Evolutionary conservation across 2,797 vertebrate species (phyloP), one percentile per base, ranked within the genome.

Genomic region (Babyrousa celebensis): DNA sequence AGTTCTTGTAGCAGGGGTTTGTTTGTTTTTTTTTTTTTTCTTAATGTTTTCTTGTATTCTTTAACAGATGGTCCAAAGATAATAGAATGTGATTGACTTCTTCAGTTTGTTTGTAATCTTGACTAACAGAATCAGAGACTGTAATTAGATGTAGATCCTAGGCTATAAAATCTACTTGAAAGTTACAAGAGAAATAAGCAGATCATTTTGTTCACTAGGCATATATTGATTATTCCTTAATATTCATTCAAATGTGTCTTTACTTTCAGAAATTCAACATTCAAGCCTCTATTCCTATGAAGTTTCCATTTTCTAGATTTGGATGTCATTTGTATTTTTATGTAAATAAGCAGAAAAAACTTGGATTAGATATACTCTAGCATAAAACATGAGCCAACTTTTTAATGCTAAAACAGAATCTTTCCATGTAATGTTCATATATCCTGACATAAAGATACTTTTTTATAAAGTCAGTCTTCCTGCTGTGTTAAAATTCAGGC

Each of bases 281-380:
- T 72, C 16, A 85, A 77, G 8, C 14, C 25, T 89, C 63, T 74
- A 21, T 58, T 29, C 8, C 58, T 71, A 56, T 23, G 1, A 89
- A 78, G 9, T 84, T 95, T 87, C 21, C 36, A 72, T 43, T 89
- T 91, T 89, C 75, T 82, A 68, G n/a, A 90, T 90, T 91, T 83
- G 56, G 52, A 62, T 85, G n/a, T 52, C 32, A 84, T 83, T 82
- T 71, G 17, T 85, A 89, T 85, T 68, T 96, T 94, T 85, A 88
- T 88, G 43, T 85, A 65, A 96, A 87, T 68, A 86, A 56, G 21
- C 54, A 40, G 25, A 84, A 52, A 52, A 80, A 72, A 60, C 15
- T 84, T 60, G 48, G 52, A 11, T 75, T 71, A 79, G 29, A 80
- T 78, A 71, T 43, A 43, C 15, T 63, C 11, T 91, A 75, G 16